These are phyloP conservation scores for Sussaba pulchella DNA, from an alignment of 2,888 invertebrate genomes.

Conservation along the genomic window DNA sequence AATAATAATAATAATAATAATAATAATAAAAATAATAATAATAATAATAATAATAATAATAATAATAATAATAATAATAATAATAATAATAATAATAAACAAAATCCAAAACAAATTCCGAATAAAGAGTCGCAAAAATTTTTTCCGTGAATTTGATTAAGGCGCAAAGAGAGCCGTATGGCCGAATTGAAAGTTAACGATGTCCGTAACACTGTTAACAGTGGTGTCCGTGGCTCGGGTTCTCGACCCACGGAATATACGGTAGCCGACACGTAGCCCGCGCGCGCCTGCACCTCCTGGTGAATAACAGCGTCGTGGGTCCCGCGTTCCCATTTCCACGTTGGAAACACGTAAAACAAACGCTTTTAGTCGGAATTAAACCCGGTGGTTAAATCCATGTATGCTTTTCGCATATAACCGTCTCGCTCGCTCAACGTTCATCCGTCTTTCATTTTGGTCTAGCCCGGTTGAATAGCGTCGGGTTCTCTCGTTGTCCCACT, in stretches of 20 bases:
- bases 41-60: too few species aligned
- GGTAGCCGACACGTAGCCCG: constrained; percentile 7
- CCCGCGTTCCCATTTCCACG: constrained; percentile 45
- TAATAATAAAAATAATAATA: too few species aligned
- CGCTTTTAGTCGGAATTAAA: constrained; percentile 68
- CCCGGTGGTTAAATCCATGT: constrained; percentile 50
- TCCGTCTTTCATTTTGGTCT: constrained; percentile 38
- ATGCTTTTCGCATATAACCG: constrained; percentile 55
- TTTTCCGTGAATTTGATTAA: too few species aligned
- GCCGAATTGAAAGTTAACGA: not conserved
- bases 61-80: too few species aligned
- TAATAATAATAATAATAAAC: too few species aligned
- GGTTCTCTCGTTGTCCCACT: constrained; percentile 41
- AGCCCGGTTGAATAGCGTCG: constrained; percentile 47
- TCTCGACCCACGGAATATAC: constrained; percentile 13
- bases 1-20: too few species aligned
- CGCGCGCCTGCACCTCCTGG: not conserved
- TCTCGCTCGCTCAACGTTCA: constrained; percentile 27
- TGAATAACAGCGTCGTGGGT: constrained; percentile 51
- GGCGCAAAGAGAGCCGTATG: too few species aligned
- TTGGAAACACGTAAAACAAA: constrained; percentile 67
- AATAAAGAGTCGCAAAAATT: too few species aligned
- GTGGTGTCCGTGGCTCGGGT: constrained; percentile 7
- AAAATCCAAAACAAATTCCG: too few species aligned
- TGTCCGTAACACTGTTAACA: not conserved